phyloP scores from a whole-genome alignment of 2,113 vertebrate genomes.

The Illadopsis cleaveri region DNA sequence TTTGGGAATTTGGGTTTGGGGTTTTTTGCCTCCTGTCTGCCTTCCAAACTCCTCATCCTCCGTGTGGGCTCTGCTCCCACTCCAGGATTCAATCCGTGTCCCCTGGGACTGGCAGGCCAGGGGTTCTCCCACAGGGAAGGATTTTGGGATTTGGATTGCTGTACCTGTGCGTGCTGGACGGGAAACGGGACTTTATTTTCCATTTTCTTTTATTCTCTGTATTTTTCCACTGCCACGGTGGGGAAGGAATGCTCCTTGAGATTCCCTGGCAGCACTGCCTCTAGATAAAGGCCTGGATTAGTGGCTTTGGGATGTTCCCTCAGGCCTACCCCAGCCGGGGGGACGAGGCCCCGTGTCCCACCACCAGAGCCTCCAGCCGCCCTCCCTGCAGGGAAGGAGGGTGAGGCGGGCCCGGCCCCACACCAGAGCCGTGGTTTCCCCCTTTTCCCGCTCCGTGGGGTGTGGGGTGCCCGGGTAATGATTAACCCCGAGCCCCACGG shows the following conservation, averaged over 20 bases:
- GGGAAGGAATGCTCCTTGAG: constrained; percentile 20
- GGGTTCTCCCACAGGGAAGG: neutral
- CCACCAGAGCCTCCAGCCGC: fast-evolving
- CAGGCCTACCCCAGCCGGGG: fast-evolving
- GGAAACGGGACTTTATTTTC: neutral
- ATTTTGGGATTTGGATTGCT: neutral
- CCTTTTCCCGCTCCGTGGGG: neutral
- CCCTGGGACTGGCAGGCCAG: neutral
- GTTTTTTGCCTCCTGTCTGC: neutral
- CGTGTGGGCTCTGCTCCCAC: neutral
- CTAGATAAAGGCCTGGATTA: neutral
- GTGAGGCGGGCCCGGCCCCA: neutral
- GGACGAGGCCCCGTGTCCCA: neutral
- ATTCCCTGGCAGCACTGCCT: neutral
- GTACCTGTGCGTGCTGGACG: fast-evolving
- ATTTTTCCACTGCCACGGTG: fast-evolving
- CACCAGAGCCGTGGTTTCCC: fast-evolving
- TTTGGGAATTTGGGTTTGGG: neutral
- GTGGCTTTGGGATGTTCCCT: neutral
- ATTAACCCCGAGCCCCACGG: constrained; percentile 33
- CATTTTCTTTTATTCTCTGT: neutral
- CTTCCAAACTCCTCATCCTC: fast-evolving
- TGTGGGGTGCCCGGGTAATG: neutral
- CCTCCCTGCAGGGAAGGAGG: neutral
- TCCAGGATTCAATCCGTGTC: neutral